Conservation (phyloP, 1,140 invertebrate species). For the Meteorus sp. region DNA sequence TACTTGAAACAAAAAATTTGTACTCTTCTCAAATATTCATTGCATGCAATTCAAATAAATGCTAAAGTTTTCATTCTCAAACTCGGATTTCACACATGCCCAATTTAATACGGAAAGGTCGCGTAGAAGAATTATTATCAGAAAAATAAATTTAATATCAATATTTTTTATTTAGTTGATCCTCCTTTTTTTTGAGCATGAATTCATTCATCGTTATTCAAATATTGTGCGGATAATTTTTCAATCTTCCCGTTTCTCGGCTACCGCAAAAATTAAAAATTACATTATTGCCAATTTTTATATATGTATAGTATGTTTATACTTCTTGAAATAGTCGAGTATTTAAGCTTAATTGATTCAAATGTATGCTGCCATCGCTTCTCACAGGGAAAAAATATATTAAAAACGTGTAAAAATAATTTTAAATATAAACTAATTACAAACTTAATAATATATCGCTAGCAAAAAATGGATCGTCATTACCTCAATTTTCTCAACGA, state of each 20-base stretch:
- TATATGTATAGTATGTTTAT: conserved; percentile 45
- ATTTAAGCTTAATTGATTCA: too few relatives aligned
- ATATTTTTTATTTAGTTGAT: conserved; percentile 18
- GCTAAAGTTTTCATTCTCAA: background rate
- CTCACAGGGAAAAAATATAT: conserved; percentile 36
- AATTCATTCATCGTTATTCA: conserved; percentile 35
- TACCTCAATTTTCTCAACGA: background rate
- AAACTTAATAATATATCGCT: conserved; percentile 54
- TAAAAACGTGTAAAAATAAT: conserved; percentile 40
- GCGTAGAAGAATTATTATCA: conserved; percentile 31
- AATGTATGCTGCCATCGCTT: too few relatives aligned
- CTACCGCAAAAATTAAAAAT: conserved; percentile 14
- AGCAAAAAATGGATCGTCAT: conserved; percentile 19
- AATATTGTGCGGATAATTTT: background rate
- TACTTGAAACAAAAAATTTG: too few relatives aligned
- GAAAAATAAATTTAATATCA: conserved; percentile 28
- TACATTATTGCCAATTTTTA: conserved; percentile 52
- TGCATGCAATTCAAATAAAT: conserved; percentile 1
- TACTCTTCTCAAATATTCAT: too few relatives aligned
- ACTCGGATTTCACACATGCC: conserved; percentile 3
- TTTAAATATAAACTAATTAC: conserved; percentile 58
- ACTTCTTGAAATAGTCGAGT: conserved; percentile 35
- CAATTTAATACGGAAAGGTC: conserved; percentile 2
- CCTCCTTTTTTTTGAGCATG: conserved; percentile 33
- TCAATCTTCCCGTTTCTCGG: background rate